Base-by-base conservation (phyloP, 1,140 invertebrate species). In the Temnothorax nylanderi region DNA sequence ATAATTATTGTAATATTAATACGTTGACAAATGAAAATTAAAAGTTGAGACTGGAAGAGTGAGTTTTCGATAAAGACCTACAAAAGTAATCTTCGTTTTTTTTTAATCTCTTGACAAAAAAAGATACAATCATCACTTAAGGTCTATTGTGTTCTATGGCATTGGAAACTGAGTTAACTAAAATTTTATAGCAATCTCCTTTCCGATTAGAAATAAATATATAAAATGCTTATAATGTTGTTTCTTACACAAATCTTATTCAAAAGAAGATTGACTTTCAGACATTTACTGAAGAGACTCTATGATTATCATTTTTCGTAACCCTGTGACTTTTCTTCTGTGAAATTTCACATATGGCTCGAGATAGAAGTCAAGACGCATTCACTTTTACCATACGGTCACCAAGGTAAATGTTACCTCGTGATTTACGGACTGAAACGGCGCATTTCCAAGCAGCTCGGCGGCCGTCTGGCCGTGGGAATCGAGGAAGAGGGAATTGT, bases 361-460 rank as follows among this genome's bases (percentile, higher is more conserved):
- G 26, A 34, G 34, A 18, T 54, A 44, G 37, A 58, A 34, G 44
- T 7, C 34, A 18, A 54, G 26, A 65, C 21, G 87, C 89, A 34
- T 92, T 92, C 91, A 92, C 89, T 92, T 93, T 93, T 92, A 77
- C 87, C 86, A 49, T 71, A 37, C 75, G 49, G 54, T 87, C 62
- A 49, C 54, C 81, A 86, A 85, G 74, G 75, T 41, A 88, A 87
- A 86, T 62, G 51, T 32, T 65, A 44, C 60, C 64, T 86, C 18
- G 82, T 69, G 77, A 84, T 90, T 92, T 91, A 89, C 84, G 60
- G 67, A 60, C 21, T 56, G 74, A 69, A 74, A 87, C 60, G 77
- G 64, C 74, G 75, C 81, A 90, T 90, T 92, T 92, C 62, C 85
- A 89, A 60, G 67, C 91, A 41, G 62, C 56, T 47, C 80, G 74